Evolutionary conservation across 2,888 invertebrate genomes (phyloP).

Genomic region (Microplitis manilae): DNA sequence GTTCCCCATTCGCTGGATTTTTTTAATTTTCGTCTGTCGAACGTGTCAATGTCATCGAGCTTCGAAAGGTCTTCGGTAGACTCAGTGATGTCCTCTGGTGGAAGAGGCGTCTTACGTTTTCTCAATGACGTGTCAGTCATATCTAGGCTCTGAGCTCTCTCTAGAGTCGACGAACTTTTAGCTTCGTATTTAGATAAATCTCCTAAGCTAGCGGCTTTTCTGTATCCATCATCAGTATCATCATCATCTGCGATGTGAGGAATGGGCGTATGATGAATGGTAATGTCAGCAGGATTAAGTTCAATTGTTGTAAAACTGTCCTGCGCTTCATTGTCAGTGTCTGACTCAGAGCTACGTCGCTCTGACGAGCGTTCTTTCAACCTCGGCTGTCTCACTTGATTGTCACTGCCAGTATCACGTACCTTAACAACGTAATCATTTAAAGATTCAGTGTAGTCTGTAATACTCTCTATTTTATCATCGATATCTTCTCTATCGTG

Average conservation of each 20-base stretch:
- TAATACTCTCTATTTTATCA: conserved; percentile 60
- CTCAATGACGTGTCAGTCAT: conserved; percentile 78
- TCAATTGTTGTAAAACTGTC: conserved; percentile 78
- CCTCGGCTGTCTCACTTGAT: conserved; percentile 42
- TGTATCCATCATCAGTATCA: conserved; percentile 75
- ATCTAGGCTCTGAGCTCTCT: conserved; percentile 86
- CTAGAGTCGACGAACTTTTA: conserved; percentile 76
- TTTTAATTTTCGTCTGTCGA: conserved; percentile 80
- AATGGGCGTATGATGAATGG: conserved; percentile 80
- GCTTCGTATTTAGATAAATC: conserved; percentile 82
- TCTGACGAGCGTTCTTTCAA: conserved; percentile 46
- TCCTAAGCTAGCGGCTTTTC: conserved; percentile 85
- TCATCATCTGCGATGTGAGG: conserved; percentile 70
- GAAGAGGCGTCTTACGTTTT: conserved; percentile 78
- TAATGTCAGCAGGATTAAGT: conserved; percentile 82
- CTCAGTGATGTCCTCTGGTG: conserved; percentile 68
- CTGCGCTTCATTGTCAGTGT: conserved; percentile 72
- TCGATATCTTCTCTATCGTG: conserved; percentile 47
- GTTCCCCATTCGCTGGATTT: conserved; percentile 85
- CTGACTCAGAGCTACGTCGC: conserved; percentile 72
- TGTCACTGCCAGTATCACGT: conserved; percentile 52
- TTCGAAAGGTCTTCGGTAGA: conserved; percentile 68
- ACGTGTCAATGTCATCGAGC: conserved; percentile 79
- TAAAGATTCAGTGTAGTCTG: conserved; percentile 60
- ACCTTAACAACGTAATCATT: conserved; percentile 57